Conservation (phyloP, 2,113 vertebrate genomes). For the Hyaena hyaena region DNA sequence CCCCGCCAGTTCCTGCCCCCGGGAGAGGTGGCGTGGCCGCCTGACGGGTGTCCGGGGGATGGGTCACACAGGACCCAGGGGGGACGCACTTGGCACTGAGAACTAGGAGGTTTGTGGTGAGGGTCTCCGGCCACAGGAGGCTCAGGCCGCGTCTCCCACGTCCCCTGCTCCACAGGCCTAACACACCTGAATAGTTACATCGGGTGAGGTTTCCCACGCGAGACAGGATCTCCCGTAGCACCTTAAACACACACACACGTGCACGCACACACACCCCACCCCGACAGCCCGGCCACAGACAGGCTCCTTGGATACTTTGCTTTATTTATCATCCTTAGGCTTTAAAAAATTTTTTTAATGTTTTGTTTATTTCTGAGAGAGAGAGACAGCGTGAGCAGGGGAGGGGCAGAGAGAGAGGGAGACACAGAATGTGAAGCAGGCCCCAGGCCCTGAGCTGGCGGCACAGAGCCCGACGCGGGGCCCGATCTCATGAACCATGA, state of each 20-base stretch:
- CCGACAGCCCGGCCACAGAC: too few species aligned
- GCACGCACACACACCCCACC: neutral
- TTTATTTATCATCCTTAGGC: too few species aligned
- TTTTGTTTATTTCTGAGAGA: too few species aligned
- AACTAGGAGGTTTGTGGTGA: too few species aligned
- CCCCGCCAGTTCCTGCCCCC: neutral
- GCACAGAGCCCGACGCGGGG: too few species aligned
- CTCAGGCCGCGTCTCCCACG: neutral
- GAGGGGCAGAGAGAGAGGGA: too few species aligned
- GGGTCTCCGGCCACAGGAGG: neutral
- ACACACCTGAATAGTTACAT: neutral
- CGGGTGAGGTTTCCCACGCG: neutral
- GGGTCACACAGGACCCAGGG: neutral
- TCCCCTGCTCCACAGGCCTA: neutral
- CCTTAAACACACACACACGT: neutral
- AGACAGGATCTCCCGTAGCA: neutral
- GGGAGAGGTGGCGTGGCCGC: neutral
- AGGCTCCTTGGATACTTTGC: accelerated
- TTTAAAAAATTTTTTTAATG: too few species aligned
- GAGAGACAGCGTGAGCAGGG: too few species aligned
- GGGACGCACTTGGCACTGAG: neutral
- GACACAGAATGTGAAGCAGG: too few species aligned
- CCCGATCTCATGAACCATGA: too few species aligned
- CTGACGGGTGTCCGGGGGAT: neutral
- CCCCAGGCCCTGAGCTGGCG: too few species aligned